Percentiles rank a stretch among this genome's conserved stretches.
Conservation (phyloP, 2,797 vertebrate genomes). For the Poeciliopsis paucimaculata region DNA sequence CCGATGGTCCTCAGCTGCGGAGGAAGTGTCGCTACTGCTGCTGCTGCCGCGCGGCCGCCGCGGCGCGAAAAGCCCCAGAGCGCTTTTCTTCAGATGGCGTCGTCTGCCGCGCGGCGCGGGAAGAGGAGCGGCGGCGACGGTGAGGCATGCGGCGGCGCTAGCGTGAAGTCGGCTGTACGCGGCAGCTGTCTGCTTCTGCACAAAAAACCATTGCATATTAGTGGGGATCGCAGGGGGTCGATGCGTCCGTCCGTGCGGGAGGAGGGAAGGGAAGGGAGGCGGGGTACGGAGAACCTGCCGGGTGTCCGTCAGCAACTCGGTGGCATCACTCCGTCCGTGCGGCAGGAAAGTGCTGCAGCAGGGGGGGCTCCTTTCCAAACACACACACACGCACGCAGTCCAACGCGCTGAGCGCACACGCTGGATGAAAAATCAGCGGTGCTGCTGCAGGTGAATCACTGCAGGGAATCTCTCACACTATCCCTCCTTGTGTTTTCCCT, state of each 20-base stretch:
- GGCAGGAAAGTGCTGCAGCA: conserved; percentile 69
- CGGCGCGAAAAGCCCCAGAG: conserved; percentile 73
- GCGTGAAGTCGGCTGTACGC: conserved; percentile 86
- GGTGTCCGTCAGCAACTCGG: conserved; percentile 70
- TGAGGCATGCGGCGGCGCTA: conserved; percentile 87
- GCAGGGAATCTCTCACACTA: conserved; percentile 44
- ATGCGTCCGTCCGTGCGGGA: conserved; percentile 61
- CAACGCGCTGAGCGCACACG: conserved; percentile 31
- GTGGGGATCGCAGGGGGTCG: conserved; percentile 73
- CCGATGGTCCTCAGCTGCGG: conserved; percentile 65
- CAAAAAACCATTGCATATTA: conserved; percentile 94
- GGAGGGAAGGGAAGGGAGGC: conserved; percentile 32
- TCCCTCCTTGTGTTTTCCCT: conserved; percentile 26
- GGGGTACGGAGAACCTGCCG: conserved; percentile 45
- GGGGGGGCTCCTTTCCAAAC: conserved; percentile 65
- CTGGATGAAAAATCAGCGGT: conserved; percentile 39
- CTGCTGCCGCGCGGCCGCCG: conserved; percentile 84
- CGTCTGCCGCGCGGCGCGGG: conserved; percentile 84
- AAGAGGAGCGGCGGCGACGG: conserved; percentile 82
- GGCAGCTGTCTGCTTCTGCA: conserved; percentile 85
- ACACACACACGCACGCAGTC: conserved; percentile 58
- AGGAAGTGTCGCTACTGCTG: conserved; percentile 76
- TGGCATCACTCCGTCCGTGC: conserved; percentile 66
- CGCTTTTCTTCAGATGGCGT: conserved; percentile 85
- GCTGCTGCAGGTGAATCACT: conserved; percentile 58